Evolutionary conservation across 2,113 vertebrate genomes (phyloP).

Genomic region (Archocentrus centrarchus): DNA sequence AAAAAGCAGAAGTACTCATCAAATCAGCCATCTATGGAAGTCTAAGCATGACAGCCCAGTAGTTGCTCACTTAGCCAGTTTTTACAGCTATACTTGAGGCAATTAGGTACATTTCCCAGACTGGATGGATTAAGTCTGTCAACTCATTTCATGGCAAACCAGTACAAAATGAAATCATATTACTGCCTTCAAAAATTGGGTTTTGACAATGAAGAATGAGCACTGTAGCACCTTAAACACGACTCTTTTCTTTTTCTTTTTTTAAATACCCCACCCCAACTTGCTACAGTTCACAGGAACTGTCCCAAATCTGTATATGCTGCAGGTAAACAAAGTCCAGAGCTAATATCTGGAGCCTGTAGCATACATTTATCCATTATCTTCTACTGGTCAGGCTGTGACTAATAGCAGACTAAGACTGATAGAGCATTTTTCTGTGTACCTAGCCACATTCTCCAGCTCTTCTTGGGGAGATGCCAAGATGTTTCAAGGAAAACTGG

Average conservation of each 20-base stretch:
- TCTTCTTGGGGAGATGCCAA: background rate
- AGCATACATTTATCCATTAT: fast-evolving
- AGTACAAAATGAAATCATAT: slow-evolving; percentile 10
- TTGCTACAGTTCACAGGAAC: background rate
- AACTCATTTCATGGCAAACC: background rate
- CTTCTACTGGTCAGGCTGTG: background rate
- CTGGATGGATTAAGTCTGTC: background rate
- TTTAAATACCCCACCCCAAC: background rate
- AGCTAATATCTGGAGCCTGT: background rate
- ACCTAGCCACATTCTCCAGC: background rate
- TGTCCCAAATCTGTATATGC: too few relatives aligned
- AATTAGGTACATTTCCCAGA: slow-evolving; percentile 2
- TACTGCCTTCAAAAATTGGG: background rate
- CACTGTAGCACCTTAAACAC: background rate
- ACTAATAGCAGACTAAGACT: background rate
- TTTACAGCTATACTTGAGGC: background rate
- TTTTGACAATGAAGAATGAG: background rate
- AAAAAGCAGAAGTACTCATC: background rate
- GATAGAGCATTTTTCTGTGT: background rate
- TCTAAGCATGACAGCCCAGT: background rate
- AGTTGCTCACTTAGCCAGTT: background rate
- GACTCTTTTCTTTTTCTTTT: background rate
- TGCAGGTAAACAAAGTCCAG: background rate
- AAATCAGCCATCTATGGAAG: background rate
- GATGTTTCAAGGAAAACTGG: background rate